phyloP scores from a whole-genome alignment of 1,140 invertebrate genomes.

The Dryas iulia region DNA sequence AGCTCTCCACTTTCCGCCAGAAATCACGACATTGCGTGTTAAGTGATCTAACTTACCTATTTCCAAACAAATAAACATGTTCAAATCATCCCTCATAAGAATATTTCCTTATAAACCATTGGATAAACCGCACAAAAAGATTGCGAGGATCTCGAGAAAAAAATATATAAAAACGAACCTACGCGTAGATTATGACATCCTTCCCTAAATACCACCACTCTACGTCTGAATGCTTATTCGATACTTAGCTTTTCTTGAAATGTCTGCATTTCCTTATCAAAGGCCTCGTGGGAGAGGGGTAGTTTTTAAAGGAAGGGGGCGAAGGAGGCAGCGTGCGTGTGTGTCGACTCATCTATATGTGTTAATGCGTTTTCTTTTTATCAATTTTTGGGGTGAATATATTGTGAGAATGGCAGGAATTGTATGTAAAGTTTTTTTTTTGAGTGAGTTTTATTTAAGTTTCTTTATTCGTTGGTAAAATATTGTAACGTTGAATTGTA shows the following conservation, averaged over 20 bases:
- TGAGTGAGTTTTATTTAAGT: too few relatives aligned
- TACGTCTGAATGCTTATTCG: constrained; percentile 59
- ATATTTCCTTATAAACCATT: constrained; percentile 12
- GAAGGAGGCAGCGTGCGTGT: constrained; percentile 47
- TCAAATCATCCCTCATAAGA: neutral
- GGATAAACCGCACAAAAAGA: constrained; percentile 27
- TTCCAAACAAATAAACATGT: neutral
- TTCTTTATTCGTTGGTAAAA: too few relatives aligned
- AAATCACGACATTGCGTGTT: too few relatives aligned
- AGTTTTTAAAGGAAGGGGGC: constrained; percentile 63
- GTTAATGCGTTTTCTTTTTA: constrained; percentile 79
- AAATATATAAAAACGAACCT: constrained; percentile 29
- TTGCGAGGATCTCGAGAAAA: constrained; percentile 14
- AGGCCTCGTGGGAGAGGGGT: constrained; percentile 56
- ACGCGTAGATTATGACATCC: constrained; percentile 55
- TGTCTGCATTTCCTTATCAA: constrained; percentile 80
- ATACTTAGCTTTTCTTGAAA: constrained; percentile 77
- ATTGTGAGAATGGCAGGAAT: neutral
- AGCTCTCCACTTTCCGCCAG: too few relatives aligned
- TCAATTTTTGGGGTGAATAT: constrained; percentile 67
- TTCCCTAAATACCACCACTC: constrained; percentile 55
- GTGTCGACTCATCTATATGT: constrained; percentile 74
- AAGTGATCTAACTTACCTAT: too few relatives aligned
- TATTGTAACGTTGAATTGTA: too few relatives aligned
- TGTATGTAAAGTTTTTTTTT: neutral